Evolutionary conservation across 2,888 invertebrate species (phyloP).

Genomic region (Drosophila ustulata): DNA sequence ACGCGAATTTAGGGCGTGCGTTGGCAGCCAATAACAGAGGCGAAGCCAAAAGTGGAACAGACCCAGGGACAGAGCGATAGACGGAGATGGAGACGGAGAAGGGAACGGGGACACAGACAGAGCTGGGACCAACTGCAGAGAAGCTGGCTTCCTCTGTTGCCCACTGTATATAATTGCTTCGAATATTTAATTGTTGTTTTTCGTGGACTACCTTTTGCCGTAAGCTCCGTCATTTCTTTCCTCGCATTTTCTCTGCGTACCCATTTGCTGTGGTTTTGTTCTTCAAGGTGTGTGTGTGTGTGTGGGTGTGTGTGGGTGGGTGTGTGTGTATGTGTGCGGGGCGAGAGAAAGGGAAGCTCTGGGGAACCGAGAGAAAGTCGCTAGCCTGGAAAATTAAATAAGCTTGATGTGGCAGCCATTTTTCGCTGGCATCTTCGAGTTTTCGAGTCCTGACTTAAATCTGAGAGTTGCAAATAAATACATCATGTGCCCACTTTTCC

Average conservation of each 20-base stretch:
- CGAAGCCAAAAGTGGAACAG: constrained; percentile 10
- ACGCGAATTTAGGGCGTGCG: constrained; percentile 51
- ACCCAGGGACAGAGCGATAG: neutral
- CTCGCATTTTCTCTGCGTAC: constrained; percentile 3
- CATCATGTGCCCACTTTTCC: constrained; percentile 5
- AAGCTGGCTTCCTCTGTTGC: constrained; percentile 19
- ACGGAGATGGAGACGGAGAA: neutral
- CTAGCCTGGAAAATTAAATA: constrained; percentile 37
- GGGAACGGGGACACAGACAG: neutral
- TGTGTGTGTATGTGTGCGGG: neutral
- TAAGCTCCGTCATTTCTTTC: constrained; percentile 16
- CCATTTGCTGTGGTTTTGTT: neutral
- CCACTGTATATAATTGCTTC: constrained; percentile 59
- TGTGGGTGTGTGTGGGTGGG: no score
- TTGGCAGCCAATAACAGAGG: constrained; percentile 53
- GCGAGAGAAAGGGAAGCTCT: neutral
- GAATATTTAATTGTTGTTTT: constrained; percentile 69
- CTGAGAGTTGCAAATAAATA: constrained; percentile 19
- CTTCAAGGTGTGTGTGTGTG: neutral
- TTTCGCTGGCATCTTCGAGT: constrained; percentile 20
- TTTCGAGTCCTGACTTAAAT: constrained; percentile 6
- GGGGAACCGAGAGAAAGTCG: neutral
- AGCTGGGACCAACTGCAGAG: neutral
- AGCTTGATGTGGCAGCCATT: constrained; percentile 2
- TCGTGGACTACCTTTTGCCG: constrained; percentile 19